These are phyloP conservation scores for Hiodon alosoides DNA, from an alignment of 2,113 vertebrate genomes.

Conservation along the genomic window DNA sequence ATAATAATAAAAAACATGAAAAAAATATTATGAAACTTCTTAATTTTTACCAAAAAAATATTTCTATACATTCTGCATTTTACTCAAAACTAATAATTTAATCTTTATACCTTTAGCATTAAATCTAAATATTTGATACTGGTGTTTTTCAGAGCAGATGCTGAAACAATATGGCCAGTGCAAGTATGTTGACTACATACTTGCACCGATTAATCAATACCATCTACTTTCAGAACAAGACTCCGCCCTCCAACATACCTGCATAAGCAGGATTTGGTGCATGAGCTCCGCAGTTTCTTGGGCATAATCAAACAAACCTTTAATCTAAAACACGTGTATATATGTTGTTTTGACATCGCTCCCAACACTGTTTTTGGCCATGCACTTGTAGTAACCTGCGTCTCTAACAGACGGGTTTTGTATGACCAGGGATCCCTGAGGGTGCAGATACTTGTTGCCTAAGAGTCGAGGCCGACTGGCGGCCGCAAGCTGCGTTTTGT, in stretches of 20 bases:
- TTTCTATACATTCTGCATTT: conserved; percentile 5
- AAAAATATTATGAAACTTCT: neutral
- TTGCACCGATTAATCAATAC: conserved; percentile 25
- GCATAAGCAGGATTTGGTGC: conserved; percentile 42
- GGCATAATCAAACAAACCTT: conserved; percentile 36
- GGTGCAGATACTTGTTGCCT: conserved; percentile 81
- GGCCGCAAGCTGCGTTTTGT: conserved; percentile 63
- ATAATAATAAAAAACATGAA: conserved; percentile 17
- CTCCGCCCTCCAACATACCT: conserved; percentile 34
- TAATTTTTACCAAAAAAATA: conserved; percentile 10
- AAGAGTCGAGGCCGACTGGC: conserved; percentile 71
- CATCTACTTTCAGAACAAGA: neutral
- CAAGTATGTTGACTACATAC: conserved; percentile 13
- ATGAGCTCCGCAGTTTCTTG: conserved; percentile 49
- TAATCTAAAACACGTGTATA: conserved; percentile 74
- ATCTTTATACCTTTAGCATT: neutral
- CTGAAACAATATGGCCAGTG: neutral
- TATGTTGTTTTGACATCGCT: conserved; percentile 77
- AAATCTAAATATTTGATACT: neutral
- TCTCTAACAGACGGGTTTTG: conserved; percentile 73
- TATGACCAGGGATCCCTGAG: conserved; percentile 79
- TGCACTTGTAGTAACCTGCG: conserved; percentile 79
- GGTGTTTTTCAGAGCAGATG: conserved; percentile 1
- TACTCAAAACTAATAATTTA: conserved; percentile 12
- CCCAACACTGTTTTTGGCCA: conserved; percentile 78